Evolutionary conservation across 2,888 invertebrate genomes (phyloP).

Genomic region (Drosophila leonis): DNA sequence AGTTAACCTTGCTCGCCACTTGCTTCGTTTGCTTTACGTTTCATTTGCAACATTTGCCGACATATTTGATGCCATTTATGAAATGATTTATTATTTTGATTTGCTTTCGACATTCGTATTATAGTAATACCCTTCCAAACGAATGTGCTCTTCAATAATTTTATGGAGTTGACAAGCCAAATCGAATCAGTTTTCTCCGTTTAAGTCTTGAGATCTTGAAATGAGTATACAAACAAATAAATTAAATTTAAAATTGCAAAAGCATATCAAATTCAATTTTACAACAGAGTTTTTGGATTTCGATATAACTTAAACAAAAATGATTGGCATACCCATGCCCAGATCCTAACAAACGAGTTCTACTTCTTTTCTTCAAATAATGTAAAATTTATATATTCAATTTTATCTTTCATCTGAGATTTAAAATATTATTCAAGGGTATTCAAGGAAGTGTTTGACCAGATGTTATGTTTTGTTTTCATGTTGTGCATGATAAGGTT

Average conservation of each 20-base stretch:
- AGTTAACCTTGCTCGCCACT: slow-evolving; percentile 77
- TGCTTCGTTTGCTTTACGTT: slow-evolving; percentile 72
- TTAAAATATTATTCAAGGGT: slow-evolving; percentile 16
- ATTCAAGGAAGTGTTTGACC: slow-evolving; percentile 4
- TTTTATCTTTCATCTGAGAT: background rate
- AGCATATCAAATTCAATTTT: background rate
- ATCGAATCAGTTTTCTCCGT: background rate
- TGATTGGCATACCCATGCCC: background rate
- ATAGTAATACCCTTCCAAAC: slow-evolving; percentile 37
- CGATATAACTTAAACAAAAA: no score
- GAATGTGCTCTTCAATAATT: background rate
- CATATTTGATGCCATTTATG: slow-evolving; percentile 80
- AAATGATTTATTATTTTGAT: slow-evolving; percentile 81
- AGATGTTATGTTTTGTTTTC: slow-evolving; percentile 19
- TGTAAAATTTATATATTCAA: background rate
- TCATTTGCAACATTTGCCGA: slow-evolving; percentile 83
- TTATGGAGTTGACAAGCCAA: background rate
- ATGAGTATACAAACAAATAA: background rate
- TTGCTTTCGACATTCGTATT: slow-evolving; percentile 72
- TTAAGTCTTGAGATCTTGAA: background rate
- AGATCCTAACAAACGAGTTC: background rate
- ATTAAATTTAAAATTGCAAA: no score
- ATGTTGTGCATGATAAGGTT: slow-evolving; percentile 48
- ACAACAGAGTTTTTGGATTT: no score
- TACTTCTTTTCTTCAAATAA: background rate